phyloP scores from a whole-genome alignment of 2,888 invertebrate species.

The Malthinus flaveolus region DNA sequence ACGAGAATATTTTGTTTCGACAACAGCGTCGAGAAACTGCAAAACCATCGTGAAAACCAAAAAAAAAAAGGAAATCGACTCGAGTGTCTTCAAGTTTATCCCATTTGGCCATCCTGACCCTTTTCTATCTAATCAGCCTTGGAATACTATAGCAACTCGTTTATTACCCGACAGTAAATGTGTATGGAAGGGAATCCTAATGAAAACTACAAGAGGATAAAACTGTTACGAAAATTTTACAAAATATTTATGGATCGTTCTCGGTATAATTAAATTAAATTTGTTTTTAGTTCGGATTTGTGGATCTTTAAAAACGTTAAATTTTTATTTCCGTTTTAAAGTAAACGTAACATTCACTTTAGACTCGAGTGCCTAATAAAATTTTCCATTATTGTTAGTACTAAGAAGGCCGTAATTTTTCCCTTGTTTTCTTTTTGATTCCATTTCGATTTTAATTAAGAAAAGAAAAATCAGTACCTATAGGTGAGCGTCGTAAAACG shows the following conservation, averaged over 20 bases:
- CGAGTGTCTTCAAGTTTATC: conserved; percentile 40
- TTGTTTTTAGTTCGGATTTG: neutral
- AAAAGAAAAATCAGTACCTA: too few species aligned
- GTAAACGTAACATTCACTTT: too few species aligned
- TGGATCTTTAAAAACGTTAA: too few species aligned
- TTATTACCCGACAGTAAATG: conserved; percentile 15
- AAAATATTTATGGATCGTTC: neutral
- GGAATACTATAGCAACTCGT: conserved; percentile 9
- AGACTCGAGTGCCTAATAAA: too few species aligned
- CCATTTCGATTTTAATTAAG: too few species aligned
- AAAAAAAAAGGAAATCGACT: conserved; percentile 40
- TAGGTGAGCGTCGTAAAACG: too few species aligned
- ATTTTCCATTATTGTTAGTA: too few species aligned
- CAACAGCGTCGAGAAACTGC: conserved; percentile 23
- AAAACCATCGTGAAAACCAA: conserved; percentile 34
- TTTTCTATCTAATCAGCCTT: conserved; percentile 20
- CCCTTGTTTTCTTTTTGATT: too few species aligned
- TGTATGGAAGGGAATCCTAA: conserved; percentile 3
- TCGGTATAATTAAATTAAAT: neutral
- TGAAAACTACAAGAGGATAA: conserved; percentile 12
- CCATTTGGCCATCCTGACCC: conserved; percentile 23
- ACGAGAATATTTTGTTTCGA: conserved; percentile 13
- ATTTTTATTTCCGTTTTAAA: too few species aligned
- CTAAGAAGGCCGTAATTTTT: too few species aligned
- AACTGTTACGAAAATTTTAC: conserved; percentile 7